These are phyloP conservation scores for Trematocara variabile DNA, from an alignment of 2,113 vertebrate genomes.

Conservation along the genomic window DNA sequence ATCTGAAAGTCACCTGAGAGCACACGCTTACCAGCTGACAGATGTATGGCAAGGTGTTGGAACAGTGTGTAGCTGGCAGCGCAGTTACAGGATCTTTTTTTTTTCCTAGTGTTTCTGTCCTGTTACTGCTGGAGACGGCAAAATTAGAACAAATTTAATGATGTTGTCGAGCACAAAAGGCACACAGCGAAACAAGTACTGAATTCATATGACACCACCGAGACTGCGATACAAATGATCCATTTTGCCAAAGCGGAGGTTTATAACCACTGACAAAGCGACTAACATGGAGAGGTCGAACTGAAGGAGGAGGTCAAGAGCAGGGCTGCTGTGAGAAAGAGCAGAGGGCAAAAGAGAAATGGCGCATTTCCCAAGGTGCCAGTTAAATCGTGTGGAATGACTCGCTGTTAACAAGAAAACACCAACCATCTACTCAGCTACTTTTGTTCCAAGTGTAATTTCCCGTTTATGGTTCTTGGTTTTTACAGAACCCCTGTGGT, in stretches of 20 bases:
- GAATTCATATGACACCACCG: background rate
- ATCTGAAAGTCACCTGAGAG: slow-evolving; percentile 17
- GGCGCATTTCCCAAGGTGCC: background rate
- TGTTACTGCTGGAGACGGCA: background rate
- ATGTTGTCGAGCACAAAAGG: background rate
- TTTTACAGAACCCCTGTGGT: slow-evolving; percentile 26
- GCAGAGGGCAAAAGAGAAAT: background rate
- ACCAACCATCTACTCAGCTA: background rate
- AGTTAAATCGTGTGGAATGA: slow-evolving; percentile 57
- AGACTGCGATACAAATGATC: background rate
- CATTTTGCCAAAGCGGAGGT: background rate
- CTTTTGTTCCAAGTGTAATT: slow-evolving; percentile 47
- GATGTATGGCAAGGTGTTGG: slow-evolving; percentile 31
- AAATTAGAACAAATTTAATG: background rate
- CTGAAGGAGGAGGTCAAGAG: background rate
- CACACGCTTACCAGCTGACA: slow-evolving; percentile 32
- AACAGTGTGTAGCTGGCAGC: background rate
- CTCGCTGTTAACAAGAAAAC: slow-evolving; percentile 23
- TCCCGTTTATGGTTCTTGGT: slow-evolving; percentile 12
- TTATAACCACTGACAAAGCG: background rate
- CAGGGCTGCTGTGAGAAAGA: background rate
- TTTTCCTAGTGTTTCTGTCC: background rate
- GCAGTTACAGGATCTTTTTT: background rate
- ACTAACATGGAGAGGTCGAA: background rate
- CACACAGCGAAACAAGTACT: background rate